Conservation (phyloP, 2,888 invertebrate genomes). For the Catocala fraxini region DNA sequence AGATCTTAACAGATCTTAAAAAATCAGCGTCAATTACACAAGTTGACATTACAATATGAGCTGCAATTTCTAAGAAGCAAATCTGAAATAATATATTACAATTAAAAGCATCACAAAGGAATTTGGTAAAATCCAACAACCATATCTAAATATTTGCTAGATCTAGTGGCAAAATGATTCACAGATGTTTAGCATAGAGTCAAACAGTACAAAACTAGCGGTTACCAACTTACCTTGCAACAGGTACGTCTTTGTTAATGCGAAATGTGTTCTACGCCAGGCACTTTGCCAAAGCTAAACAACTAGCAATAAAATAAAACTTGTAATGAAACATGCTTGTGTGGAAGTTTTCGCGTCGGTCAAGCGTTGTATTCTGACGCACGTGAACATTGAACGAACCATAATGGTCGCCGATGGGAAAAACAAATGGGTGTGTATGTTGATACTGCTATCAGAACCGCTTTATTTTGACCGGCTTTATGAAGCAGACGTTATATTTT, state of each 20-base stretch:
- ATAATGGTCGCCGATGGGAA: constrained; percentile 22
- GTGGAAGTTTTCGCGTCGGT: constrained; percentile 62
- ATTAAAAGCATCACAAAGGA: background rate
- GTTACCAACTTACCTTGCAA: constrained; percentile 33
- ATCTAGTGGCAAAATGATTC: constrained; percentile 11
- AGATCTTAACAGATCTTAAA: too few species aligned
- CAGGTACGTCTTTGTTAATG: constrained; percentile 42
- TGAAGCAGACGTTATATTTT: too few species aligned
- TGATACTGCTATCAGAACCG: too few species aligned
- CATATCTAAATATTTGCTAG: background rate
- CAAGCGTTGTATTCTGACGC: constrained; percentile 58
- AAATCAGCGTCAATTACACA: too few species aligned
- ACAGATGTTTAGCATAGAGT: constrained; percentile 11
- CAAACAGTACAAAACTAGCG: constrained; percentile 11
- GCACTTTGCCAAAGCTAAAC: constrained; percentile 67
- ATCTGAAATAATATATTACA: background rate
- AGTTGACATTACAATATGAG: too few species aligned
- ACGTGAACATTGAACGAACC: constrained; percentile 34
- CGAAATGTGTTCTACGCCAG: constrained; percentile 48
- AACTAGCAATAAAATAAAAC: constrained; percentile 62
- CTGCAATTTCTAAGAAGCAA: too few species aligned
- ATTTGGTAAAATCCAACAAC: background rate
- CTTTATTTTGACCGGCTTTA: too few species aligned
- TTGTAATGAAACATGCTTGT: constrained; percentile 51
- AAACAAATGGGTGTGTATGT: constrained; percentile 15